Base-by-base conservation (phyloP, 2,888 invertebrate species). In the Hermodice carunculata region DNA sequence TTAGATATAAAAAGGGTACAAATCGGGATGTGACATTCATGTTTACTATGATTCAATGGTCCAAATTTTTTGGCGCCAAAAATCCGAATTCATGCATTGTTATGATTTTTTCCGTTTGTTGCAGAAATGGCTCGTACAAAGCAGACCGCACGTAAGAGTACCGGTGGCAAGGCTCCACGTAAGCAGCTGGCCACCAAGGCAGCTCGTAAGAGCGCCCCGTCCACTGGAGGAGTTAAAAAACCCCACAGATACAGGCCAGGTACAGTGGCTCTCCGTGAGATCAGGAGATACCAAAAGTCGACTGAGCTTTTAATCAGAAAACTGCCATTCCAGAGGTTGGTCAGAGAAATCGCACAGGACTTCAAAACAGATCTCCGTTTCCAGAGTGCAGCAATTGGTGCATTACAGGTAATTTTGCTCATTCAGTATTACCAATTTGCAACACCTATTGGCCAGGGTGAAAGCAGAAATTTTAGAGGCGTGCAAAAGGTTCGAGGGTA, bases 191-290 rank as follows among this genome's bases (percentile, higher is more conserved):
- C 86, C 19, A 86, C 86, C 31, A 86, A 86, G 69, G 86, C 86
- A 62, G 86, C 86, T 22, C 76, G 86, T 53, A 86, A 86, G 67
- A 84, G 84, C 76, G 86, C 85, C 5, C 85, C 86, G 42, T 83
- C 85, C 14, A 86, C 86, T 46, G 86, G 86, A 51, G 86, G 86
- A 51, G 86, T 86, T 5, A 86, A 86, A 76, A 86, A 86, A 59
- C 85, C 86, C 32, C 86, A 86, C 72, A 77, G 86, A 67, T 86
- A 85, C 79, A 81, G 86, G 70, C 86, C 86, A n/a, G 86, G 86
- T 69, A 86, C 86, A 29, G 85, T 86, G 19, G 86, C 85, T 61
- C 77, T 86, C 52, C 77, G 86, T 76, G 86, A 86, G 76, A 86
- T 86, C 77, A 76, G 86, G 61, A 76, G 85, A 61, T 86, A 86